Percentiles rank a stretch among this genome's conserved stretches.
phyloP scores from a whole-genome alignment of 2,113 vertebrate species.

The Climacteris rufus region DNA sequence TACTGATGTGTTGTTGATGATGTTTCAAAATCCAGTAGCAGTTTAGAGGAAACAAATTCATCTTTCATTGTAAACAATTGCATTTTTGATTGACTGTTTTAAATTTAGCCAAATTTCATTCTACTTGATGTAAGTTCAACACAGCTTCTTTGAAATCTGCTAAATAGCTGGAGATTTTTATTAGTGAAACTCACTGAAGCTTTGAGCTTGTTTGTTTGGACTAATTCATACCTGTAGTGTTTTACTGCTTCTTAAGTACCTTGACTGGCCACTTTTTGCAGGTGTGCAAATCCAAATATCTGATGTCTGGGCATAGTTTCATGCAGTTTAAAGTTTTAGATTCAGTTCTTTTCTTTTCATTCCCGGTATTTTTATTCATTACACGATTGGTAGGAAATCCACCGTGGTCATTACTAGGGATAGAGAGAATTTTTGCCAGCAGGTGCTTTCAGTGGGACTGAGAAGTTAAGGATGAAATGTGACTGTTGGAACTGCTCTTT shows the following conservation, averaged over 20 bases:
- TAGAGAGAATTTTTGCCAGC: not conserved
- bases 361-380: not conserved
- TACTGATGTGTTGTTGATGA: not conserved
- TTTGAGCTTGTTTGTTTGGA: not conserved
- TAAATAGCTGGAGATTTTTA: not conserved
- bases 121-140: not conserved
- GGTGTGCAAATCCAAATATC: not conserved
- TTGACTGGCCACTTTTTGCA: not conserved
- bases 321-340: not conserved
- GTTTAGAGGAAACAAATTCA: not conserved
- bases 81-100: not conserved
- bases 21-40: not conserved
- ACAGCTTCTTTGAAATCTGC: not conserved
- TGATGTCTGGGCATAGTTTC: not conserved
- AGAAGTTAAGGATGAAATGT: not conserved
- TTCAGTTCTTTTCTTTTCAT: rapidly evolving
- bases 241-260: not conserved
- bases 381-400: not conserved
- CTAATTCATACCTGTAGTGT: not conserved
- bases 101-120: not conserved
- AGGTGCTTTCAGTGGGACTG: not conserved
- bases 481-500: not conserved
- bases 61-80: not conserved
- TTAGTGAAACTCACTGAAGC: not conserved
- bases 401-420: not conserved